Evolutionary conservation across 2,888 invertebrate genomes (phyloP), one percentile per base, ranked within the genome.

Genomic region (Dasypolia templi): DNA sequence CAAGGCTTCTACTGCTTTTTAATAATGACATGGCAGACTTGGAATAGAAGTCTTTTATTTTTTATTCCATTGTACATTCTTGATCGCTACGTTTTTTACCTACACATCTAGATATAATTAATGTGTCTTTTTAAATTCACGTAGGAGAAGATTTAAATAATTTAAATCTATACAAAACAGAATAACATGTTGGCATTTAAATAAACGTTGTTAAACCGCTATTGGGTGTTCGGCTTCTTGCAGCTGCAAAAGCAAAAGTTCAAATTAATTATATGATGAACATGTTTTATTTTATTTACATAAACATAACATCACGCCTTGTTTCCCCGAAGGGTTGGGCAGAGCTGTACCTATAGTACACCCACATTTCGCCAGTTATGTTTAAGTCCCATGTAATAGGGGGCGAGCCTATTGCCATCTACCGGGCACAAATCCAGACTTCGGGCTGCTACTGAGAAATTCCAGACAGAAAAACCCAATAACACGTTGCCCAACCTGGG

Each of bases 181-280:
- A 73, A 79, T 46, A 49, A 55, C 32, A 55, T 26, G 14, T 58
- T 46, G 29, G 2, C 42, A 71, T 77, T 56, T 39, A 56, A 51
- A 76, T 61, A 44, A 5, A 14, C 6, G 12, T 44, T 32, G 17
- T 26, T n/a, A 42, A 11, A 55, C 5, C 58, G 22, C 11, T 51
- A 68, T 65, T 65, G 6, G 3, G 1, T 22, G 29, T 26, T 55
- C 39, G 58, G 63, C 26, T 26, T 44, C 26, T 58, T 74, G 22
- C 22, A 65, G 14, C 19, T 51, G 26, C n/a, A n/a, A n/a, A n/a
- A n/a, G n/a, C n/a, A 26, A 62, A 56, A 62, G 46, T 65, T 79
- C 65, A 69, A 42, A 72, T 42, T 55, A 26, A n/a, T 32, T 64
- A 39, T 17, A 14, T 65, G 42, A 61, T 62, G 56, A 53, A 62